phyloP scores from a whole-genome alignment of 1,140 invertebrate species.

The Cherax quadricarinatus region DNA sequence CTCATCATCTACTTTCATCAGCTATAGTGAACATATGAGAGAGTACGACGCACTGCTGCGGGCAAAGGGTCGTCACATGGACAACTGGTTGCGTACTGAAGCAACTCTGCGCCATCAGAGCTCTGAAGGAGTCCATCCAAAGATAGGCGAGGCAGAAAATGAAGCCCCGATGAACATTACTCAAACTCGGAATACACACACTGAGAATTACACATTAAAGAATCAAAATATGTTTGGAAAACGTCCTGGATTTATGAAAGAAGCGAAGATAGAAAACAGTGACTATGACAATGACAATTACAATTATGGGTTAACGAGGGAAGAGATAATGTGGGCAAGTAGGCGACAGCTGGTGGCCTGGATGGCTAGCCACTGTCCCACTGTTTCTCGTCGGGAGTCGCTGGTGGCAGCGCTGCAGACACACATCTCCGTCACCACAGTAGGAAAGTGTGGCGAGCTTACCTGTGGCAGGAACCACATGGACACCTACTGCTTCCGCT shows the following conservation, averaged over 20 bases:
- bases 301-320: background rate
- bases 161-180: background rate
- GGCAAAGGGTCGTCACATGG: background rate
- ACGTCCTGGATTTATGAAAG: background rate
- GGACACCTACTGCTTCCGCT: slow-evolving; percentile 40
- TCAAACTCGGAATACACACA: background rate
- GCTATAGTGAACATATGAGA: slow-evolving; percentile 14
- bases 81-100: background rate
- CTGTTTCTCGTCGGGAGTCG: slow-evolving; percentile 79
- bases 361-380: slow-evolving; percentile 83
- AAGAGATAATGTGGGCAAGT: slow-evolving; percentile 5
- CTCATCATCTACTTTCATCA: background rate
- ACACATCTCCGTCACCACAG: slow-evolving; percentile 83
- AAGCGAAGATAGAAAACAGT: background rate
- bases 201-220: background rate
- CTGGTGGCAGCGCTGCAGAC: slow-evolving; percentile 80
- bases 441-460: slow-evolving; percentile 81
- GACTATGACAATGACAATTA: background rate
- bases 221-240: background rate
- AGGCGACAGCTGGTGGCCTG: slow-evolving; percentile 79
- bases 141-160: background rate
- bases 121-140: background rate
- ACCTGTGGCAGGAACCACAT: slow-evolving; percentile 28
- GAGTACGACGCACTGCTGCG: background rate
- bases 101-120: background rate